These are phyloP conservation scores for Leptinotarsa defecta DNA, from an alignment of 1,140 invertebrate species.

Conservation along the genomic window DNA sequence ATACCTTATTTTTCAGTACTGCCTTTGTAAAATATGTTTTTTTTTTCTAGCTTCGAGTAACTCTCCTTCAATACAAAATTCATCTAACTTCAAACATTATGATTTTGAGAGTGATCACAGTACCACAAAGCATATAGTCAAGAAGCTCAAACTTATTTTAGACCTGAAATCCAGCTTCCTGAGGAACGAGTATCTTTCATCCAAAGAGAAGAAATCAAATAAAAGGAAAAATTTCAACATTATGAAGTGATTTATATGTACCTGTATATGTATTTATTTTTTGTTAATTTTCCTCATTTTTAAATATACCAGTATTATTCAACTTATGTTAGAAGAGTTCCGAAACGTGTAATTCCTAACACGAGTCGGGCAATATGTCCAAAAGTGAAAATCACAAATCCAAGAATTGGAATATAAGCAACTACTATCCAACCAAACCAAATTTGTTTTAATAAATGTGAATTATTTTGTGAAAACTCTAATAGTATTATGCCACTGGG, in stretches of 20 bases:
- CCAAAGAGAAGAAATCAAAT: slow-evolving; percentile 67
- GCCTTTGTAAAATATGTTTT: slow-evolving; percentile 24
- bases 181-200: slow-evolving; percentile 75
- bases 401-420: no score
- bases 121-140: slow-evolving; percentile 79
- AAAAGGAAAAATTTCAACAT: slow-evolving; percentile 30
- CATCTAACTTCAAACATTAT: slow-evolving; percentile 77
- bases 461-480: no score
- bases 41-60: slow-evolving; percentile 54
- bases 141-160: slow-evolving; percentile 86
- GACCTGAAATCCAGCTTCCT: slow-evolving; percentile 78
- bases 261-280: neutral
- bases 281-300: neutral
- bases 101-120: slow-evolving; percentile 83
- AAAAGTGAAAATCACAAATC: no score
- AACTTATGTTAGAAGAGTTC: neutral
- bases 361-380: no score
- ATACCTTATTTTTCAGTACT: no score
- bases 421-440: no score
- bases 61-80: slow-evolving; percentile 57
- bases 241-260: neutral
- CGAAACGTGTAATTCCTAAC: no score
- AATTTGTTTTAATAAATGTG: no score
- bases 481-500: no score
- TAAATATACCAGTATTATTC: neutral